Evolutionary conservation across 1,140 invertebrate species (phyloP), one percentile per base, ranked within the genome.

Genomic region (Microplitis demolitor): DNA sequence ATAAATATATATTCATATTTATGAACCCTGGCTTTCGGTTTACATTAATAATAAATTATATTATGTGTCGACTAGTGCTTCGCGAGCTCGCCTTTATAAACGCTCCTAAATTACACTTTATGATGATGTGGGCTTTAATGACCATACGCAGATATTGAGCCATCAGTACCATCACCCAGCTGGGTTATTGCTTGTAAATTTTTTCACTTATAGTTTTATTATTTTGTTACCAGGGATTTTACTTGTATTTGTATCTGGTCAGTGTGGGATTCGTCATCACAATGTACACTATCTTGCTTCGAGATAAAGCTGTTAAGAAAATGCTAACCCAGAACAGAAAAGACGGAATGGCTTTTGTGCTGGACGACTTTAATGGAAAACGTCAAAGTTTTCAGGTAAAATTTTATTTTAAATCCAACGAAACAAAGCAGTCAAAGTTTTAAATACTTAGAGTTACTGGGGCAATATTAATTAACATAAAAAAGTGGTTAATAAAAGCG

Each of bases 191-290:
- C 24, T 24, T 24, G 24, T 24, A 24, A 0, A 24, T 45, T 45
- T 6, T 39, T 39, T 39, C 37, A 39, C 8, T 39, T 6, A 39
- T 39, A 45, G 6, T 9, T 45, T 45, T 45, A 45, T 45, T 5
- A 78, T 78, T 69, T 56, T 74, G 63, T 79, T 89, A 89, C 51
- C 88, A 95, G 93, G 92, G 92, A 31, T 96, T 95, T 82, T 96
- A 96, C 82, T 87, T 96, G 14, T 97, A 95, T 81, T 87, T 96
- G 51, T 96, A 96, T 80, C 82, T 91, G 50, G 90, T 91, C 45
- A 94, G 93, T 75, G 91, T 96, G 4, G 75, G 90, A 6, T 96
- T 96, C 84, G 90, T 96, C n/a, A 88, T 93, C 66, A 94, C 94
- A 78, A 92, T 95, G 82, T 95, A 95, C 80, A 89, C 91, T 2